phyloP scores from a whole-genome alignment of 2,113 vertebrate genomes.

The Dromaius novaehollandiae region DNA sequence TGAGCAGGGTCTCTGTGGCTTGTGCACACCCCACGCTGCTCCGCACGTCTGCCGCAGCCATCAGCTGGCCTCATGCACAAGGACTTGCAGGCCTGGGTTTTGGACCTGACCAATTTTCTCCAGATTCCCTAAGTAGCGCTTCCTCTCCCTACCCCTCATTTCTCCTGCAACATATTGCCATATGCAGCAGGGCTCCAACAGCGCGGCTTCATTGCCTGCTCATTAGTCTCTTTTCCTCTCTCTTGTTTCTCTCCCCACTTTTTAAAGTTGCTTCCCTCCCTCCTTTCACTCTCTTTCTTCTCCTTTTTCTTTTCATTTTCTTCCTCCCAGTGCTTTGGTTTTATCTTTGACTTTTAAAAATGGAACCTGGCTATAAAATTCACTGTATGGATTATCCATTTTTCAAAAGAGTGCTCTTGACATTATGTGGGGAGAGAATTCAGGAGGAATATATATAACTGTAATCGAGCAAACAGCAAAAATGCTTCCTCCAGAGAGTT shows the following conservation, averaged over 20 bases:
- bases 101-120: too few species aligned
- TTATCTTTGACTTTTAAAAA: slow-evolving; percentile 55
- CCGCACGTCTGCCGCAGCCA: too few species aligned
- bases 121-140: too few species aligned
- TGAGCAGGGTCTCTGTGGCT: too few species aligned
- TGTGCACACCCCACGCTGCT: too few species aligned
- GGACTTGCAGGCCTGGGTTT: too few species aligned
- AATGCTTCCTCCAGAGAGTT: slow-evolving; percentile 34
- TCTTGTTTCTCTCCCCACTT: background rate
- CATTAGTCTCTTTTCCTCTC: too few species aligned
- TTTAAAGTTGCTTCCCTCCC: background rate
- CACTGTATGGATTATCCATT: slow-evolving; percentile 54
- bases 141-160: too few species aligned
- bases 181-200: too few species aligned
- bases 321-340: background rate
- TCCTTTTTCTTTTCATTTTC: background rate
- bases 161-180: too few species aligned
- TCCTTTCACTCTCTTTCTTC: background rate
- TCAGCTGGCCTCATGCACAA: too few species aligned
- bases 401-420: slow-evolving; percentile 42
- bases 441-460: slow-evolving; percentile 26
- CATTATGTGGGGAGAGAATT: slow-evolving; percentile 15
- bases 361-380: slow-evolving; percentile 43
- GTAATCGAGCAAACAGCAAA: slow-evolving; percentile 36
- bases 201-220: too few species aligned